These are phyloP conservation scores for Sandelia bainsii DNA, from an alignment of 2,797 vertebrate species.

Conservation along the genomic window DNA sequence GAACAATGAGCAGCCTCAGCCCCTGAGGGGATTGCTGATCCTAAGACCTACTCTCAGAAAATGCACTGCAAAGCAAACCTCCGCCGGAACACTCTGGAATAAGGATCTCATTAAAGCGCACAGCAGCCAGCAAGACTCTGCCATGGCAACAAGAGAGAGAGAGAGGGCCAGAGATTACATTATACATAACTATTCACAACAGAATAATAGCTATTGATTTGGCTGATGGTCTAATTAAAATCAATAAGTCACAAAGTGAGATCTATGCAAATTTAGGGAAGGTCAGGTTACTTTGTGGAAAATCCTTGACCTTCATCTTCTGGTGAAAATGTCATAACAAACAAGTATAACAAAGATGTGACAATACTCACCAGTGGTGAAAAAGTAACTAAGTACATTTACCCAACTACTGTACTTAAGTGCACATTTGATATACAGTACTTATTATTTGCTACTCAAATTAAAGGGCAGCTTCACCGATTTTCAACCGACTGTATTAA, in stretches of 20 bases:
- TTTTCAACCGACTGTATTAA: too few relatives aligned
- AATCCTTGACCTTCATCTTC: background rate
- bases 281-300: slow-evolving; percentile 10
- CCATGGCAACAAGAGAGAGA: slow-evolving; percentile 48
- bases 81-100: slow-evolving; percentile 32
- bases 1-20: slow-evolving; percentile 63
- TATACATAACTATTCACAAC: slow-evolving; percentile 17
- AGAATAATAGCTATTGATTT: slow-evolving; percentile 20
- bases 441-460: too few relatives aligned
- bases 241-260: slow-evolving; percentile 1
- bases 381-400: too few relatives aligned
- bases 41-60: slow-evolving; percentile 63
- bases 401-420: too few relatives aligned
- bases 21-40: slow-evolving; percentile 60
- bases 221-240: slow-evolving; percentile 32
- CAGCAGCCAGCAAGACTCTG: slow-evolving; percentile 39
- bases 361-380: slow-evolving; percentile 72
- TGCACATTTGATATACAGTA: too few relatives aligned
- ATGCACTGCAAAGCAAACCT: slow-evolving; percentile 64
- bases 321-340: background rate
- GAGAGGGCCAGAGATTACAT: slow-evolving; percentile 5
- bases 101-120: slow-evolving; percentile 64
- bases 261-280: slow-evolving; percentile 16
- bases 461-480: background rate
- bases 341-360: background rate